Evolutionary conservation across 2,888 invertebrate genomes (phyloP), one percentile per base, ranked within the genome.

Genomic region (Trissolcus brochymenae): DNA sequence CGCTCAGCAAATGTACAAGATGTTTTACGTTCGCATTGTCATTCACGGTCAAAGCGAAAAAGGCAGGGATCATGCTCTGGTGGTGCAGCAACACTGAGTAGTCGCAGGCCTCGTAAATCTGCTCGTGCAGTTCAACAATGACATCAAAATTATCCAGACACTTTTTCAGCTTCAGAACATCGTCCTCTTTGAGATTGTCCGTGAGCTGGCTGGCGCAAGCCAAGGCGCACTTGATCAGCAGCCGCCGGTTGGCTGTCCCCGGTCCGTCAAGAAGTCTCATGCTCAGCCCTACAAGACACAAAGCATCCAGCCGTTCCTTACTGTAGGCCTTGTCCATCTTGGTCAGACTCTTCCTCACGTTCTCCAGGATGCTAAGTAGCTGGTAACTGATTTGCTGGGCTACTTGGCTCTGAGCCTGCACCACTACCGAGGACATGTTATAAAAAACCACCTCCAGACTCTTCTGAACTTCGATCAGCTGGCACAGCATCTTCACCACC

Each of bases 321-420:
- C 85, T 88, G 60, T 88, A 87, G 0, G 82, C 82, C 59, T 85
- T 87, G 16, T 87, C 86, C 55, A 84, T 85, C 29, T 86, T 85
- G 1, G 84, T 82, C 13, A 89, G 68, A 59, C 81, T 83, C 76
- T 85, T 90, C 89, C 94, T 94, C 0, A 94, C 93, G 72, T 90
- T 91, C 57, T 91, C 90, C 66, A 96, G 90, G 54, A 93, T 91
- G 54, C 91, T 91, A 51, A 95, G 90, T 6, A 94, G 92, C 88
- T 94, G 94, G 88, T 95, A 95, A 80, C 93, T 91, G 51, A 96
- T 90, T 89, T 96, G 95, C 85, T 97, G 97, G 14, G 94, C 89
- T 54, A 96, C 93, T 88, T 96, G 93, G 82, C 93, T 93, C 64
- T 94, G 91, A 11, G 94, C 93, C 84, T 94, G 93, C 17, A 94